Conservation (phyloP, 2,888 invertebrate species). For the Ophonus ardosiacus region DNA sequence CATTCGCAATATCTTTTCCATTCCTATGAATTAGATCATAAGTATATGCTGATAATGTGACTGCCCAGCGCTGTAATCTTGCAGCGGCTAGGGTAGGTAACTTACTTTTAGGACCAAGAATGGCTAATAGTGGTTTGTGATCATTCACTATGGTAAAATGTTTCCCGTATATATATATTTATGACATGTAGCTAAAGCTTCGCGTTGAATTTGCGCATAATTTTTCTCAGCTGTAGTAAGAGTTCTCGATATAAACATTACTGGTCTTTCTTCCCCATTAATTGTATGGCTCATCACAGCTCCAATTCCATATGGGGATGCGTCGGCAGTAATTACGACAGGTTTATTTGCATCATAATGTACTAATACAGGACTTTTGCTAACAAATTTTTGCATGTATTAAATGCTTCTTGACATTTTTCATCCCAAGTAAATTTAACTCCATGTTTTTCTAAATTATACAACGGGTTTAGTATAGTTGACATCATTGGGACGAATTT, state of each 20-base stretch:
- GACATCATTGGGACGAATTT: neutral
- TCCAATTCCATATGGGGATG: neutral
- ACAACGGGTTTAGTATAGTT: neutral
- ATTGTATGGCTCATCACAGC: neutral
- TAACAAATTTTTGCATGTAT: neutral
- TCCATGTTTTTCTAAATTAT: neutral
- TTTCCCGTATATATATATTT: too few species aligned
- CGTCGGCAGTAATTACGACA: neutral
- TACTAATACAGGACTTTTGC: neutral
- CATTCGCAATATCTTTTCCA: slow-evolving; percentile 24
- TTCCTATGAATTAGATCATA: slow-evolving; percentile 56
- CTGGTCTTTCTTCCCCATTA: neutral
- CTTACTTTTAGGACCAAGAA: too few species aligned
- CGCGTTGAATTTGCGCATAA: neutral
- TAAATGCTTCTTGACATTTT: neutral
- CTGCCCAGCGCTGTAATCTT: slow-evolving; percentile 63
- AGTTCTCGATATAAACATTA: neutral
- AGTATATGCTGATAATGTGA: slow-evolving; percentile 59
- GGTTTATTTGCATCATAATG: neutral
- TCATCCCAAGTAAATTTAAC: neutral
- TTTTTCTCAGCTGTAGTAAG: neutral
- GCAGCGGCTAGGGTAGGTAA: slow-evolving; percentile 58
- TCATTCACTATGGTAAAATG: too few species aligned
- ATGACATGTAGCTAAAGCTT: too few species aligned
- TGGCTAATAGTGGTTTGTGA: too few species aligned